Evolutionary conservation across 2,113 vertebrate species (phyloP), one percentile per base, ranked within the genome.

Genomic region (Labeo catla): DNA sequence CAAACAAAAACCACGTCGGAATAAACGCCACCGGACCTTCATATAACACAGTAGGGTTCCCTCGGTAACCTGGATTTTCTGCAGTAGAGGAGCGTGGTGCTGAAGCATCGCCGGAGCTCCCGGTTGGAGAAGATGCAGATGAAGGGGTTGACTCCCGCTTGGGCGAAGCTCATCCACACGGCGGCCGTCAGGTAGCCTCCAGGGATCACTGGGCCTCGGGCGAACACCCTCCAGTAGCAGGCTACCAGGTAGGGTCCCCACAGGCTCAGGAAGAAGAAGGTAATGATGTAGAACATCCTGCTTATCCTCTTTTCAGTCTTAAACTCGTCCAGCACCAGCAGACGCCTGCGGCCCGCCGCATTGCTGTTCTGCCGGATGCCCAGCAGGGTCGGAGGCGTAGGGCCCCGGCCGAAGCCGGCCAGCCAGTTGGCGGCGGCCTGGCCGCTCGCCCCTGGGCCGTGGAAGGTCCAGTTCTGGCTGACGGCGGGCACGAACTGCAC

Each of bases 21-120:
- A 80, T 16, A 80, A 63, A n/a, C 1, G 28, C 52, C 89, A 85
- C 89, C 84, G 78, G 94, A 91, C 97, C 96, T 95, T 99, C 98
- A 99, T 99, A 99, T 99, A 98, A 99, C 98, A 96, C 98, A 99
- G 96, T 99, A 99, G 96, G 98, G 98, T 99, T 99, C 98, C 96
- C 98, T 97, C 95, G 98, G 98, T 97, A 99, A 97, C 97, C 98
- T 98, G 96, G 98, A 99, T 96, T 99, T 99, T 97, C 98, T 98
- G 97, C 98, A 99, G 96, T 99, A 99, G 95, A 99, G 98, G 94
- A 99, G 97, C 82, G 98, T 99, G 95, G 98, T 99, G 95, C 98
- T 99, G 96, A 99, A 99, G 96, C 98, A 99, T 94, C 98, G 97
- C 95, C 98, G 97, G 86, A 99, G 97, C 97, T 99, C 98, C 94